A percentile compares a stretch with the other conserved stretches of the same genome.
Conservation (phyloP, 2,888 invertebrate genomes). For the Silvanus unidentatus region DNA sequence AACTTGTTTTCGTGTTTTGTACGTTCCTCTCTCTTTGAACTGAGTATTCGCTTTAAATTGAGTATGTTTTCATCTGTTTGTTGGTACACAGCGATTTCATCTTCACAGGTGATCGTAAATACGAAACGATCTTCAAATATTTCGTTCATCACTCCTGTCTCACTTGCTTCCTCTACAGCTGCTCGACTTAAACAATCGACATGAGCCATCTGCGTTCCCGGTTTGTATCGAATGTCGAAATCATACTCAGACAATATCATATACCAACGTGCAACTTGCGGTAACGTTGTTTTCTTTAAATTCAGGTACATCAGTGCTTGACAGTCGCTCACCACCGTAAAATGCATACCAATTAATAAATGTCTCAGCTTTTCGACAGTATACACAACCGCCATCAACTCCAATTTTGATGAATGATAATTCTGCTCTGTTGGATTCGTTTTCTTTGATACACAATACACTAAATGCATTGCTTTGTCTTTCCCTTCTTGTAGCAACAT, state of each 20-base stretch:
- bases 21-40: neutral
- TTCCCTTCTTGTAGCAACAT: constrained; percentile 24
- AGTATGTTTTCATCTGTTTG: neutral
- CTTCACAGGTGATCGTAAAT: neutral
- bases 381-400: constrained; percentile 29
- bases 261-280: too few species aligned
- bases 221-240: too few species aligned
- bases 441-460: constrained; percentile 26
- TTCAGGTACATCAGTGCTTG: constrained; percentile 26
- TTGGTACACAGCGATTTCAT: neutral
- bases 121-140: too few species aligned
- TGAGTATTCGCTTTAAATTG: neutral
- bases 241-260: too few species aligned
- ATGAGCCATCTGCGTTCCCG: too few species aligned
- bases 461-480: constrained; percentile 17
- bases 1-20: neutral
- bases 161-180: too few species aligned
- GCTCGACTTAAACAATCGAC: too few species aligned
- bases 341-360: constrained; percentile 24
- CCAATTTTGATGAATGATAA: constrained; percentile 26
- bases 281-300: constrained; percentile 20
- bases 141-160: too few species aligned
- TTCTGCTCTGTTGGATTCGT: constrained; percentile 23
- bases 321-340: constrained; percentile 29
- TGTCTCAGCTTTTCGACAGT: constrained; percentile 21